Conservation (phyloP, 2,113 vertebrate species). For the Sclerurus mexicanus region DNA sequence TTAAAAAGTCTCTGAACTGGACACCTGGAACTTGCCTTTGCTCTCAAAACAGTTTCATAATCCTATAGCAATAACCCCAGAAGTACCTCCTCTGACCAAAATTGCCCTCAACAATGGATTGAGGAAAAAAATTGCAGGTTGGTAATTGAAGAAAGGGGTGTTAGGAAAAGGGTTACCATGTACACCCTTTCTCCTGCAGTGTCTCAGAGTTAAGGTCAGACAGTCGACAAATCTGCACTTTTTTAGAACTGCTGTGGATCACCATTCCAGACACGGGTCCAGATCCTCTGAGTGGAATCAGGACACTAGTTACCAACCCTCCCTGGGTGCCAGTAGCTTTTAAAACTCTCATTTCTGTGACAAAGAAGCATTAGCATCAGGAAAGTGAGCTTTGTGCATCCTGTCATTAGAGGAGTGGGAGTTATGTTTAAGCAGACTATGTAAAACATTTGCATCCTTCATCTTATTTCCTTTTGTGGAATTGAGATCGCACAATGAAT, state of each 20-base stretch:
- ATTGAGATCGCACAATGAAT: background rate
- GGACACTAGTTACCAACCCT: background rate
- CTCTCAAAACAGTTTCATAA: background rate
- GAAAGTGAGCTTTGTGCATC: slow-evolving; percentile 2
- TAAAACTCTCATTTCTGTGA: background rate
- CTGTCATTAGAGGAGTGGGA: slow-evolving; percentile 30
- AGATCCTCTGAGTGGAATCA: background rate
- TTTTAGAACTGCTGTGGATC: background rate
- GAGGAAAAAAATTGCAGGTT: background rate
- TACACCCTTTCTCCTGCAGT: background rate
- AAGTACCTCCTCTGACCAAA: background rate
- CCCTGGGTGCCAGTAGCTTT: background rate
- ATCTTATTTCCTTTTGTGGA: slow-evolving; percentile 18
- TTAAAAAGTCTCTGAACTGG: background rate
- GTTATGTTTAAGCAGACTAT: slow-evolving; percentile 48
- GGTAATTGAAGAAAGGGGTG: background rate
- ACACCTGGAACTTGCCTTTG: background rate
- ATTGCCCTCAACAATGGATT: background rate
- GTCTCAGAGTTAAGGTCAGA: background rate
- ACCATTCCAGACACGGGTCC: background rate
- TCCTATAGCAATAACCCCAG: background rate
- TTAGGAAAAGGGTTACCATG: background rate
- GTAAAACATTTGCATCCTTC: slow-evolving; percentile 52
- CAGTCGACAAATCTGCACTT: background rate
- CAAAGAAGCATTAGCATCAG: background rate